Percentiles rank a stretch among this genome's conserved stretches.
Conservation (phyloP, 2,797 vertebrate genomes). For the Calcarius lapponicus region DNA sequence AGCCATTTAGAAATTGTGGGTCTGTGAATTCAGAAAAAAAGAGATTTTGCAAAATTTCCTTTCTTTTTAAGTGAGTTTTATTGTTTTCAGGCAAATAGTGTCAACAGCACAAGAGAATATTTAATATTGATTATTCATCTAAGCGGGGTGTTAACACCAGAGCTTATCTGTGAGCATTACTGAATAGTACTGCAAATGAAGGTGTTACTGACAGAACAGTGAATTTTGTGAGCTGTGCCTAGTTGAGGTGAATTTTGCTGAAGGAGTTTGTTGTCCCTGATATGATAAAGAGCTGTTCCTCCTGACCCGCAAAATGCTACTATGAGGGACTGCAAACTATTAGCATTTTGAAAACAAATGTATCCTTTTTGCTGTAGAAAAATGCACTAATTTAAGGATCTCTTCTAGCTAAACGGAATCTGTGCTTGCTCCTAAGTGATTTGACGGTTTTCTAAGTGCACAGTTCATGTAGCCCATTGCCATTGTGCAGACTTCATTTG, state of each 20-base stretch:
- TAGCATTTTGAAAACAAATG: background rate
- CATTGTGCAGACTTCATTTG: background rate
- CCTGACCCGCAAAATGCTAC: background rate
- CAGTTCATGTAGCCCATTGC: background rate
- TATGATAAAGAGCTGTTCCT: background rate
- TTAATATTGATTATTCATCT: background rate
- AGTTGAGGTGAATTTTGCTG: background rate
- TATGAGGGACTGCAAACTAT: background rate
- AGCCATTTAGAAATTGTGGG: background rate
- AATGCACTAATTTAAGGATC: background rate
- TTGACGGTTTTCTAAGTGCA: background rate
- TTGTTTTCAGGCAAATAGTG: background rate
- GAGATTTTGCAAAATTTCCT: background rate
- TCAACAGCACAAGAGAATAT: background rate
- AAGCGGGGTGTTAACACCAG: background rate
- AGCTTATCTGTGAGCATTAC: background rate
- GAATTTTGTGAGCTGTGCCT: background rate
- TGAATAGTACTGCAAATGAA: background rate
- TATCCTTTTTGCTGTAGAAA: background rate
- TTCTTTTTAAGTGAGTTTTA: background rate
- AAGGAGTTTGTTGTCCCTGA: background rate
- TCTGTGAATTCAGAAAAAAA: background rate
- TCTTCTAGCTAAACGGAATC: background rate
- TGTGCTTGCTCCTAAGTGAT: background rate
- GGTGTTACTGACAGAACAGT: background rate